Base-by-base conservation (phyloP, 2,888 invertebrate genomes). In the Chrysolina americana region DNA sequence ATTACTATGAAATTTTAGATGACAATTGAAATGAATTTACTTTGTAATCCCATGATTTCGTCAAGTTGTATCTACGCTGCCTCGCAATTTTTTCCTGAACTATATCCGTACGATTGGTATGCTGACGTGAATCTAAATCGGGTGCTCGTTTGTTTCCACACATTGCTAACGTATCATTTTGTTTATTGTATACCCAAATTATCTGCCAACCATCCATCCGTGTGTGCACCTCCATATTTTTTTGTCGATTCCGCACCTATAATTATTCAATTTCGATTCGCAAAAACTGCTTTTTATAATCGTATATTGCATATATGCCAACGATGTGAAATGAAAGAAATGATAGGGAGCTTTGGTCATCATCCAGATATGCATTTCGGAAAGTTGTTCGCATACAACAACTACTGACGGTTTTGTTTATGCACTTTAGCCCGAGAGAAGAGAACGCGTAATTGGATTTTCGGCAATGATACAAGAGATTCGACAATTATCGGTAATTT, bases 91-190 rank as follows among this genome's bases (percentile, higher is more conserved):
- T 19, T 21, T 36, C 68, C 66, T 59, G 65, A 65, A 68, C 63
- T 66, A 71, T 66, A 44, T 47, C 48, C 36, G 28, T 10, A 68
- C 62, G 65, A 71, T 71, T 71, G 47, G 66, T 66, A 68, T 56
- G 59, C 66, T 48, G 65, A 48, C 28, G 44, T 59, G 62, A 66
- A 71, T 68, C 63, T 68, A 63, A 63, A 72, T 72, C 65, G 47
- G 41, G 19, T 41, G 66, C 53, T 81, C 81, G 75, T 81, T 79
- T 81, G 78, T 82, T 80, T 78, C 80, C 76, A 76, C 77, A 76
- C 78, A 79, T 79, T 76, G 77, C 78, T 70, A 81, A 80, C 79
- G 73, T 81, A 81, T 81, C 76, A 81, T 81, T 81, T 81, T 78
- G 78, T 75, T 77, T 75, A 78, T 79, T 79, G 79, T 78, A 79